Percentiles rank a stretch among this genome's conserved stretches.
These are phyloP conservation scores for Catostylus mosaicus DNA, from an alignment of 30 jellyfish, hydroid and myxozoan genomes.

Conservation along the genomic window DNA sequence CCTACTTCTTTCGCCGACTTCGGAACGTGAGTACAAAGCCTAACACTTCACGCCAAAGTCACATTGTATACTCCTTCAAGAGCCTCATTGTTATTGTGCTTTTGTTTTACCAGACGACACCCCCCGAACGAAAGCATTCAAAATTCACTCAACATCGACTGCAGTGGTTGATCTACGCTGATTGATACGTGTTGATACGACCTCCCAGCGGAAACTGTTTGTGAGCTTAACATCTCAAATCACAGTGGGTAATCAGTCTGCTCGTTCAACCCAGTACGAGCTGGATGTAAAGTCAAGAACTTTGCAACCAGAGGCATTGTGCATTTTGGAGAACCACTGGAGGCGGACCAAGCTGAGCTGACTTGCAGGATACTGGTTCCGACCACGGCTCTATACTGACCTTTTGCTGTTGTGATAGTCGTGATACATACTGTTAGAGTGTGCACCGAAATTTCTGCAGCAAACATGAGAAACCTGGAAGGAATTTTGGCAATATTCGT, in stretches of 20 bases:
- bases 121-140: constrained; percentile 49
- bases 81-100: neutral
- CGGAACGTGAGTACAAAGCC: no score
- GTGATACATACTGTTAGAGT: constrained; percentile 34
- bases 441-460: constrained; percentile 38
- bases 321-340: constrained; percentile 17
- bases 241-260: constrained; percentile 85
- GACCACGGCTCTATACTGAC: neutral
- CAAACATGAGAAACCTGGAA: constrained; percentile 4
- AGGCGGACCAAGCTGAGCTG: constrained; percentile 25
- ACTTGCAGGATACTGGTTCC: constrained; percentile 1
- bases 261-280: constrained; percentile 43
- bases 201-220: constrained; percentile 95
- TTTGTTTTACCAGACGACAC: neutral
- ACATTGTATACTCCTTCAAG: no score
- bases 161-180: constrained; percentile 49
- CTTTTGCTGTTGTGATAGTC: constrained; percentile 35
- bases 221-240: constrained; percentile 70
- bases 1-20: no score
- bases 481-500: constrained; percentile 3
- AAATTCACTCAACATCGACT: constrained; percentile 25
- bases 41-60: no score
- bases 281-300: constrained; percentile 17
- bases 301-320: constrained; percentile 37
- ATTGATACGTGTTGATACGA: constrained; percentile 81